Evolutionary conservation across 2,888 invertebrate species (phyloP).

Genomic region (Slavum lentiscoides): DNA sequence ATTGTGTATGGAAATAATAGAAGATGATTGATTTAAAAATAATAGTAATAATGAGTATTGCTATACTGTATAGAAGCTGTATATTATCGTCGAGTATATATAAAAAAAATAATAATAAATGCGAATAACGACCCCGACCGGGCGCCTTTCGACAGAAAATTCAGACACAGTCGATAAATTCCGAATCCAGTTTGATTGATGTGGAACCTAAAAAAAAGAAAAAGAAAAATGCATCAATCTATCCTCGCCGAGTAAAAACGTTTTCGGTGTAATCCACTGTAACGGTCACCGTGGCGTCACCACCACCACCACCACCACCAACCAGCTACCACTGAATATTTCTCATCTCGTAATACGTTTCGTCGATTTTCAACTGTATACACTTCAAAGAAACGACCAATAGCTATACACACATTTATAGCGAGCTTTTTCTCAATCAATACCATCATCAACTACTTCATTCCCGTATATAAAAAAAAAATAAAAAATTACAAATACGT

Average conservation of each 20-base stretch:
- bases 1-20: neutral
- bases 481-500: too few species aligned
- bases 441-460: too few species aligned
- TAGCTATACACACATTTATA: neutral
- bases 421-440: too few species aligned
- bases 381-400: conserved; percentile 32
- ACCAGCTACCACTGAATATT: conserved; percentile 12
- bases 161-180: conserved; percentile 49
- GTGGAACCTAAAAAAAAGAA: conserved; percentile 41
- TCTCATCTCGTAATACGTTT: conserved; percentile 21
- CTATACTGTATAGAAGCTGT: neutral
- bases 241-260: conserved; percentile 37
- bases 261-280: conserved; percentile 47
- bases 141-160: conserved; percentile 15
- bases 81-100: neutral
- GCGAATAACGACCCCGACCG: neutral
- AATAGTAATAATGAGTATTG: too few species aligned
- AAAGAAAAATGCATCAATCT: conserved; percentile 48
- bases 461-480: too few species aligned
- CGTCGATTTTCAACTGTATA: neutral
- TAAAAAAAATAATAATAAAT: neutral
- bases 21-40: conserved; percentile 28
- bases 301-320: conserved; percentile 3
- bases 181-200: conserved; percentile 48
- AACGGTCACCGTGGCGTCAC: conserved; percentile 27